A percentile compares a stretch with the other conserved stretches of the same genome.
phyloP scores from a whole-genome alignment of 2,888 invertebrate species.

The Lepidochitona cinerea region DNA sequence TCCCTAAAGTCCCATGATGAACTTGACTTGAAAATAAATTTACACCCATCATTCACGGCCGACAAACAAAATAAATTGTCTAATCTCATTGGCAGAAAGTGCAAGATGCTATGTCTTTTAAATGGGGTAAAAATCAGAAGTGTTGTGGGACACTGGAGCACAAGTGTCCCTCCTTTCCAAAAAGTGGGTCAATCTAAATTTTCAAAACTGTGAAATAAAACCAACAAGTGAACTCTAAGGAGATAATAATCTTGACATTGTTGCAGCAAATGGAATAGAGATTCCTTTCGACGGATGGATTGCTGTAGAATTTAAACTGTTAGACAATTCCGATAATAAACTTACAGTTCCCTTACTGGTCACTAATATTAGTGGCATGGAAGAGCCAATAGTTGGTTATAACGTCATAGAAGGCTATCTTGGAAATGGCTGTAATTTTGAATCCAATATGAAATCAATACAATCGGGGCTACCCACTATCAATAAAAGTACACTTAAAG shows the following conservation, averaged over 20 bases:
- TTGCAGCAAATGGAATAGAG: no score
- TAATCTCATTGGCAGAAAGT: constrained; percentile 11
- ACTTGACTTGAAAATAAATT: not conserved
- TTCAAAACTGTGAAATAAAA: not conserved
- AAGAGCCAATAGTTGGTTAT: constrained; percentile 21
- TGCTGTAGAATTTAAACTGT: not conserved
- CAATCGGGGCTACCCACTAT: not conserved
- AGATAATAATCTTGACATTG: not conserved
- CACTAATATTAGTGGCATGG: not conserved
- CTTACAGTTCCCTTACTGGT: constrained; percentile 19
- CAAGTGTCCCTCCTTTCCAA: constrained; percentile 17
- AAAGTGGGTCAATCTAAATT: not conserved
- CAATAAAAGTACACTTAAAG: not conserved
- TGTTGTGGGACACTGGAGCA: constrained; percentile 25
- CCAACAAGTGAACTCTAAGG: not conserved
- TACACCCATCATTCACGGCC: not conserved
- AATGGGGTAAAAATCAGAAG: not conserved
- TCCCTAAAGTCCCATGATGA: not conserved
- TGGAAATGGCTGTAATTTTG: not conserved
- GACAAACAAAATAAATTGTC: not conserved
- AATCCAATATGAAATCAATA: not conserved
- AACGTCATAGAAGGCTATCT: constrained; percentile 19
- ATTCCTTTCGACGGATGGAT: no score
- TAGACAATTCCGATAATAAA: not conserved
- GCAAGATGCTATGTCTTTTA: constrained; percentile 9